Percentiles rank a stretch among this genome's conserved stretches.
These are phyloP conservation scores for Trichonephila inaurata DNA, from an alignment of 1,140 invertebrate genomes.

Conservation along the genomic window DNA sequence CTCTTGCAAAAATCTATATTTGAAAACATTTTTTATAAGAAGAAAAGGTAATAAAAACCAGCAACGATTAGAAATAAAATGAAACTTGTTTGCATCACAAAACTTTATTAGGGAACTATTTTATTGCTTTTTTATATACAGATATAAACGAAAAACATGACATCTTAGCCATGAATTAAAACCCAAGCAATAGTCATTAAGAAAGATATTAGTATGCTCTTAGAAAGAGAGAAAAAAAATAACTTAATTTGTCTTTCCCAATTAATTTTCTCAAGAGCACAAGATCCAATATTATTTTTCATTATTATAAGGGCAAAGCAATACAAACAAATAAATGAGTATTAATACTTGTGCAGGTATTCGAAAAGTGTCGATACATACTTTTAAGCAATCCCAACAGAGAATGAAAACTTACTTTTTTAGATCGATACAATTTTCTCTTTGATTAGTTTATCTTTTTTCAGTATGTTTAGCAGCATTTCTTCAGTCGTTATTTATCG, in stretches of 20 bases:
- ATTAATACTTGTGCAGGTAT: neutral
- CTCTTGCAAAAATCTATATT: neutral
- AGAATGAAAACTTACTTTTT: no score
- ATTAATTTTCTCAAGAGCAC: neutral
- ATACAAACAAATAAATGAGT: neutral
- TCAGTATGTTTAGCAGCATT: no score
- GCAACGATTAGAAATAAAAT: neutral
- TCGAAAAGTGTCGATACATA: neutral
- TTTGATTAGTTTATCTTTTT: no score
- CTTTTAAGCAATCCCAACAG: neutral
- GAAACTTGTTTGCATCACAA: neutral
- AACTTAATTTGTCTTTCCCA: neutral
- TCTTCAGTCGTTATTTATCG: neutral
- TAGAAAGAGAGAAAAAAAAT: neutral
- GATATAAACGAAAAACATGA: neutral
- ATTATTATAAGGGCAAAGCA: neutral
- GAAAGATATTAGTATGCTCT: neutral
- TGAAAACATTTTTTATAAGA: neutral
- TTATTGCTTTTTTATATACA: neutral
- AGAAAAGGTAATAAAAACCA: neutral
- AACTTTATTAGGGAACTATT: neutral
- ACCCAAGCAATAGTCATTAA: neutral
- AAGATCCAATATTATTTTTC: neutral
- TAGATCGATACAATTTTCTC: no score
- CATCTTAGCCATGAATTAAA: constrained; percentile 5